phyloP scores from a whole-genome alignment of 2,888 invertebrate species.

The Patella pellucida region DNA sequence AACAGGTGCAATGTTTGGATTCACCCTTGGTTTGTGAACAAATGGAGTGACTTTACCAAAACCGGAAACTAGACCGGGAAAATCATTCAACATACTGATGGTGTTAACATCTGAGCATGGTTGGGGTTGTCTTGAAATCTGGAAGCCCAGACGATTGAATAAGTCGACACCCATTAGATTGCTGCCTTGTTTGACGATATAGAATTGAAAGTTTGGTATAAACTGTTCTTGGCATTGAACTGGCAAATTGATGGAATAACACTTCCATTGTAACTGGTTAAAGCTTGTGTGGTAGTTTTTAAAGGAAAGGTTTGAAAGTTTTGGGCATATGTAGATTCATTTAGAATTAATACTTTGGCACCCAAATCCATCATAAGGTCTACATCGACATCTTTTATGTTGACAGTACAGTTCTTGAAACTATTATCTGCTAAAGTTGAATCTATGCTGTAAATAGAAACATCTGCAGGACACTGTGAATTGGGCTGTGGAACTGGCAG shows the following conservation, averaged over 20 bases:
- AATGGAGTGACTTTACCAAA: background rate
- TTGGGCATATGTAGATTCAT: no score
- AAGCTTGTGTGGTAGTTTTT: no score
- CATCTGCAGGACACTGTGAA: no score
- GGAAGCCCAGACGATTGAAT: conserved; percentile 1
- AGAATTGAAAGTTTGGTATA: background rate
- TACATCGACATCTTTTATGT: no score
- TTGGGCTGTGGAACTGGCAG: no score
- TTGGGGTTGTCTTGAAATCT: background rate
- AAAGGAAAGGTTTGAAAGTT: no score
- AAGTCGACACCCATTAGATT: conserved; percentile 17
- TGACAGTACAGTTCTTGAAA: background rate
- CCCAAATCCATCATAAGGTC: no score
- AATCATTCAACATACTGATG: background rate
- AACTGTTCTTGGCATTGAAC: background rate
- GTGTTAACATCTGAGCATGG: background rate
- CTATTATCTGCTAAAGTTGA: background rate
- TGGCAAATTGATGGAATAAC: background rate
- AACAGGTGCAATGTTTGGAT: conserved; percentile 3
- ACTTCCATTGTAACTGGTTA: no score
- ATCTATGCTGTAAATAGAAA: no score
- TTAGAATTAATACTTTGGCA: no score
- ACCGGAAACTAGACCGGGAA: background rate
- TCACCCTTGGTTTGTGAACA: conserved; percentile 1
- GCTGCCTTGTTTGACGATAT: background rate